Conservation (phyloP, 2,113 vertebrate species). For the Gallinago jamesoni region DNA sequence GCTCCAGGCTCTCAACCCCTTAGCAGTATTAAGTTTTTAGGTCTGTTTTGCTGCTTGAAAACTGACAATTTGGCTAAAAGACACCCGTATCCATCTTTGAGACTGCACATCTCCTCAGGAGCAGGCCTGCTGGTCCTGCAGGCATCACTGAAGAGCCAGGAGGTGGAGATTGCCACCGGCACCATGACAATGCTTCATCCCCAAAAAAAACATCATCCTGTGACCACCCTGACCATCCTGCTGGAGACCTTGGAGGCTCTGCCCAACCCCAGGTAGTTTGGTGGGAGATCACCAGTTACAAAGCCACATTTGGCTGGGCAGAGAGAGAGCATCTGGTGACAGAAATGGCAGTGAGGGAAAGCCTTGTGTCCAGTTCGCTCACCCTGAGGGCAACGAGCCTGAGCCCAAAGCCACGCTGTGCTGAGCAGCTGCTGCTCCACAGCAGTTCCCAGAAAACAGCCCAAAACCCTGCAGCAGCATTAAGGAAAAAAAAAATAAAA, state of each 20-base stretch:
- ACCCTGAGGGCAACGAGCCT: neutral
- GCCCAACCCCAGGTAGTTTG: neutral
- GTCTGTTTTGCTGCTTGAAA: neutral
- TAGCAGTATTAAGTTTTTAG: accelerated
- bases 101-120: accelerated
- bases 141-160: neutral
- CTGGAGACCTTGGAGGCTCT: neutral
- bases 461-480: neutral
- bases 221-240: accelerated
- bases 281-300: neutral
- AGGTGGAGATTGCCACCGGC: neutral
- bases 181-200: accelerated
- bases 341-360: neutral
- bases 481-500: neutral
- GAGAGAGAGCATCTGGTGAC: neutral
- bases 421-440: neutral
- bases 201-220: neutral
- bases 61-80: neutral
- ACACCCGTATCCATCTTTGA: accelerated
- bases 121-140: neutral
- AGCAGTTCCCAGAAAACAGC: neutral
- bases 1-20: accelerated
- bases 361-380: neutral
- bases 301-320: neutral
- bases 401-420: accelerated